phyloP scores from a whole-genome alignment of 1,140 invertebrate species.

The Saxidomus purpurata region DNA sequence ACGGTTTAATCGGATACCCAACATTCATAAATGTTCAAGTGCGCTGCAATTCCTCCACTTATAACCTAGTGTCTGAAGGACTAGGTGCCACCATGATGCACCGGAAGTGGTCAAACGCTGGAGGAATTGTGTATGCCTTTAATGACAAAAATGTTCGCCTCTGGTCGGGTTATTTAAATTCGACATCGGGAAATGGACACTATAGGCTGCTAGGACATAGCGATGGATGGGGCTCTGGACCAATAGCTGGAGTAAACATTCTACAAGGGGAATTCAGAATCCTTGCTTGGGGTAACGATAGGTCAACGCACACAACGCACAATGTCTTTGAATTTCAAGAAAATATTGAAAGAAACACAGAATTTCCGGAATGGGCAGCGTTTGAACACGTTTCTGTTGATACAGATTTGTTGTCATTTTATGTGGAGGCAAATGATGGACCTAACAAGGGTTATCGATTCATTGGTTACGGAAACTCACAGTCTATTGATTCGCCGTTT shows the following conservation, averaged over 20 bases:
- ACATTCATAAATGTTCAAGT: slow-evolving; percentile 43
- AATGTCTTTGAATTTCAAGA: neutral
- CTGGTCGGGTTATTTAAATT: slow-evolving; percentile 30
- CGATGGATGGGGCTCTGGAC: neutral
- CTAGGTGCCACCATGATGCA: neutral
- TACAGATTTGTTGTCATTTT: slow-evolving; percentile 34
- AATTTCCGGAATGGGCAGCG: slow-evolving; percentile 14
- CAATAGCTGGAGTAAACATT: neutral
- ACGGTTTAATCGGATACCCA: slow-evolving; percentile 20
- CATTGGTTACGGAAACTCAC: slow-evolving; percentile 24
- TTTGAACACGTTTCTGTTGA: neutral
- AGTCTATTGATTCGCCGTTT: neutral
- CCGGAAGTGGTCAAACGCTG: neutral
- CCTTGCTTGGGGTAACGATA: neutral
- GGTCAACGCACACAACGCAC: neutral
- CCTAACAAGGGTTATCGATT: slow-evolving; percentile 41
- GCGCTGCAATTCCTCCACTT: neutral
- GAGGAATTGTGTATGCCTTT: slow-evolving; percentile 21
- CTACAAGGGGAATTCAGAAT: slow-evolving; percentile 11
- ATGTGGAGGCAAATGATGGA: slow-evolving; percentile 36
- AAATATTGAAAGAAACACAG: neutral
- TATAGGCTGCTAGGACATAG: neutral
- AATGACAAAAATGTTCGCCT: slow-evolving; percentile 10
- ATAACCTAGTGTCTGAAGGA: slow-evolving; percentile 13
- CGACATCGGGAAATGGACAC: neutral